phyloP scores from a whole-genome alignment of 2,888 invertebrate species.

The Thera britannica region DNA sequence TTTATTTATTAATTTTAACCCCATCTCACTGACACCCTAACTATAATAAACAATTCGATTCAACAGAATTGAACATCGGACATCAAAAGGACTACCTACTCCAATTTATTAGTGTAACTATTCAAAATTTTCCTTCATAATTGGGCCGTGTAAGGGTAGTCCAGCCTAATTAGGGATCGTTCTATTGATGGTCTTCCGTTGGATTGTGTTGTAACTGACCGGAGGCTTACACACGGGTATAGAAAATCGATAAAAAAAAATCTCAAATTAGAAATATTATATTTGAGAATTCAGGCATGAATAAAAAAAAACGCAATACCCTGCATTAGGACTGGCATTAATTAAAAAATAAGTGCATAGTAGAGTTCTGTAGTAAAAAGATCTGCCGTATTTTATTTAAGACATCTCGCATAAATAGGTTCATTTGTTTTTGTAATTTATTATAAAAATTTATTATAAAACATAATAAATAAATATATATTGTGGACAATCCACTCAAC shows the following conservation, averaged over 20 bases:
- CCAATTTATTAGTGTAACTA: slow-evolving; percentile 69
- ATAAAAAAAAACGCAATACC: too few species aligned
- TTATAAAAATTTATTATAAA: too few species aligned
- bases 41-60: slow-evolving; percentile 20
- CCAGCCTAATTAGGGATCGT: slow-evolving; percentile 72
- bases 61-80: slow-evolving; percentile 37
- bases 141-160: slow-evolving; percentile 67
- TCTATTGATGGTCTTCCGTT: slow-evolving; percentile 69
- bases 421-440: too few species aligned
- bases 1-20: not conserved
- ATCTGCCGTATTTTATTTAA: too few species aligned
- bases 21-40: not conserved
- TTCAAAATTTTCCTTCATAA: slow-evolving; percentile 72
- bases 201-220: slow-evolving; percentile 65
- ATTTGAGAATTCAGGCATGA: not conserved
- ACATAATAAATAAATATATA: too few species aligned
- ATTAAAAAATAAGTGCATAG: too few species aligned
- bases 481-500: too few species aligned
- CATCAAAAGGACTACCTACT: slow-evolving; percentile 55
- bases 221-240: slow-evolving; percentile 33
- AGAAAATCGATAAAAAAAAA: not conserved
- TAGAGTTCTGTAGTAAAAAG: too few species aligned
- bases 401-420: too few species aligned
- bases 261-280: not conserved
- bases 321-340: too few species aligned